Percentiles rank a stretch among this genome's conserved stretches.
phyloP scores from a whole-genome alignment of 2,888 invertebrate genomes.

The Halocaridina rubra region DNA sequence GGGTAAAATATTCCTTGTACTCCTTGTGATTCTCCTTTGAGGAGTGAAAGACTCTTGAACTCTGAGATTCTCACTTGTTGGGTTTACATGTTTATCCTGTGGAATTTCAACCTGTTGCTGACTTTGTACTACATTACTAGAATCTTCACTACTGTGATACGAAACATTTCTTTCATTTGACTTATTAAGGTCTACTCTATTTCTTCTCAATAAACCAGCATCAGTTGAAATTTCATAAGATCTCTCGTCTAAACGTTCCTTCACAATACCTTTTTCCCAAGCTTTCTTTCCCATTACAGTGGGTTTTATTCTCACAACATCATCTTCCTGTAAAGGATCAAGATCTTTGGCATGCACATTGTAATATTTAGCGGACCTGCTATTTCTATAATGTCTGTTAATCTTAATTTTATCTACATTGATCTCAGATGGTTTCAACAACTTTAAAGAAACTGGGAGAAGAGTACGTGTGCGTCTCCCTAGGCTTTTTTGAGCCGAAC shows the following conservation, averaged over 20 bases:
- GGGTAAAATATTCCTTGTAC: no score
- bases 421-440: background rate
- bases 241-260: background rate
- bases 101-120: no score
- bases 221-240: background rate
- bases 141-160: no score
- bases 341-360: background rate
- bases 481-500: background rate
- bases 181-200: background rate
- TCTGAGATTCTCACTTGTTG: no score
- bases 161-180: background rate
- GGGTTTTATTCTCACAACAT: background rate
- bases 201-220: background rate
- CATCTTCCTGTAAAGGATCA: background rate
- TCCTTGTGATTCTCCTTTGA: no score
- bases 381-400: background rate
- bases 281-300: background rate
- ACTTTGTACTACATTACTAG: no score
- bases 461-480: background rate
- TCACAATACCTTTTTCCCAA: conserved; percentile 7
- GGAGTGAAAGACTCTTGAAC: no score
- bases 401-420: background rate
- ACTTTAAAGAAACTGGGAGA: background rate
- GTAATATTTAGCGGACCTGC: background rate
- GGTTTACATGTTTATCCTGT: no score